Evolutionary conservation across 2,888 invertebrate genomes (phyloP).

Genomic region (Scelioninae gen. 2): DNA sequence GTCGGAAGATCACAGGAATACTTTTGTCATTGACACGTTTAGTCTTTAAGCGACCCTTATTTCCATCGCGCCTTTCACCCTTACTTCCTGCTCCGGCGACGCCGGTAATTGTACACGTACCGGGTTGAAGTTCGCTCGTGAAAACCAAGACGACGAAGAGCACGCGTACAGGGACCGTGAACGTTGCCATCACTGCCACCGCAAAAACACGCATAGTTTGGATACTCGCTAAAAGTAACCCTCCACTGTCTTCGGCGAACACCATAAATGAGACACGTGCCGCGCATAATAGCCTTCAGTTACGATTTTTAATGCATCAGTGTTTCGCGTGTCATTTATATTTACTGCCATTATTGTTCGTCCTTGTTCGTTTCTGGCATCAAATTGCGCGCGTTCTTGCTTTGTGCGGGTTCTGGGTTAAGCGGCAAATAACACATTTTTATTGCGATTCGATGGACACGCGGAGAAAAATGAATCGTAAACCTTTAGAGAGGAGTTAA

Average conservation of each 20-base stretch:
- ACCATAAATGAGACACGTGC: conserved; percentile 63
- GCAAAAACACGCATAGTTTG: conserved; percentile 52
- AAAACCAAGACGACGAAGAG: conserved; percentile 47
- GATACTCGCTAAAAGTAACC: conserved; percentile 32
- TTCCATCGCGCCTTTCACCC: conserved; percentile 53
- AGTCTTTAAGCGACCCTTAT: conserved; percentile 61
- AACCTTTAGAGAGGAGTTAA: no score
- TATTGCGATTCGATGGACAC: no score
- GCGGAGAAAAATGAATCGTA: no score
- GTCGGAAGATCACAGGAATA: conserved; percentile 58
- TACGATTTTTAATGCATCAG: conserved; percentile 63
- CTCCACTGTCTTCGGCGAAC: conserved; percentile 30
- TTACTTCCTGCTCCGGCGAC: conserved; percentile 59
- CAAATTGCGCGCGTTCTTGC: no score
- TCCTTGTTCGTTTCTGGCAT: neutral
- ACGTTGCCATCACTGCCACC: conserved; percentile 49
- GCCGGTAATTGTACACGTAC: conserved; percentile 63
- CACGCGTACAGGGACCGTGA: conserved; percentile 23
- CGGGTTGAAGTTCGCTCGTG: conserved; percentile 51
- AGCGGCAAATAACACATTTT: no score
- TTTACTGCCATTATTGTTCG: no score
- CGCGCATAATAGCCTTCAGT: conserved; percentile 62
- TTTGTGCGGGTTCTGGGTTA: no score
- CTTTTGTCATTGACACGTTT: conserved; percentile 64
- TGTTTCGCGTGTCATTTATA: conserved; percentile 24